A percentile compares a stretch with the other conserved stretches of the same genome.
phyloP scores from a whole-genome alignment of 2,888 invertebrate species.

The Lordiphosa fenestrarum region DNA sequence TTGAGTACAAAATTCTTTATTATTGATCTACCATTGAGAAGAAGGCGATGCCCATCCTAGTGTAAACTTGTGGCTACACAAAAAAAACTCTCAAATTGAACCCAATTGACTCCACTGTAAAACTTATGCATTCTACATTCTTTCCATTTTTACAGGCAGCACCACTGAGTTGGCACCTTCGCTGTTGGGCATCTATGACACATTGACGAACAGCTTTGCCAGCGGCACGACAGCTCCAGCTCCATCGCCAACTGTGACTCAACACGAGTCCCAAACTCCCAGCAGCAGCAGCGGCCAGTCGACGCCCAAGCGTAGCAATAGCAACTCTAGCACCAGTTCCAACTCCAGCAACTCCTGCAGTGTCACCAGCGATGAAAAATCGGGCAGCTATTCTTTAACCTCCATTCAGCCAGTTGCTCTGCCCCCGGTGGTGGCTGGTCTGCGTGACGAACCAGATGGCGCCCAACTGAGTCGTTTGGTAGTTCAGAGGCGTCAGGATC shows the following conservation, averaged over 20 bases:
- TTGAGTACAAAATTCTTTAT: no score
- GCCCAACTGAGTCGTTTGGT: constrained; percentile 54
- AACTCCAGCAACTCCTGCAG: constrained; percentile 31
- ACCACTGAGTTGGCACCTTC: constrained; percentile 93
- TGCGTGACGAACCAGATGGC: constrained; percentile 62
- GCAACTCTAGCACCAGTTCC: constrained; percentile 41
- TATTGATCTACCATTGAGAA: no score
- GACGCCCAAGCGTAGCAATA: constrained; percentile 56
- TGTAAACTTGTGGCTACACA: no score
- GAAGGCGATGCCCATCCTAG: no score
- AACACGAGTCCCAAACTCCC: constrained; percentile 21
- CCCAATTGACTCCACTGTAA: background rate
- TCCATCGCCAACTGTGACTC: constrained; percentile 14
- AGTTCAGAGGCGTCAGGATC: constrained; percentile 49
- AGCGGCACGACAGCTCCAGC: constrained; percentile 18
- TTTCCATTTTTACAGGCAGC: constrained; percentile 85
- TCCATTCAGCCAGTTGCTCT: constrained; percentile 15
- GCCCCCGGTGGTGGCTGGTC: constrained; percentile 45
- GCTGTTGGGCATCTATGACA: constrained; percentile 92
- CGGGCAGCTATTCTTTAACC: constrained; percentile 49
- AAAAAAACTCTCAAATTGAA: background rate
- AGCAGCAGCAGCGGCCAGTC: constrained; percentile 60
- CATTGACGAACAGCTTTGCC: constrained; percentile 82
- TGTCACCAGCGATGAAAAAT: constrained; percentile 49
- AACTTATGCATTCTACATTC: background rate